Conservation (phyloP, 2,888 invertebrate genomes). For the Drosophila kanekoi region DNA sequence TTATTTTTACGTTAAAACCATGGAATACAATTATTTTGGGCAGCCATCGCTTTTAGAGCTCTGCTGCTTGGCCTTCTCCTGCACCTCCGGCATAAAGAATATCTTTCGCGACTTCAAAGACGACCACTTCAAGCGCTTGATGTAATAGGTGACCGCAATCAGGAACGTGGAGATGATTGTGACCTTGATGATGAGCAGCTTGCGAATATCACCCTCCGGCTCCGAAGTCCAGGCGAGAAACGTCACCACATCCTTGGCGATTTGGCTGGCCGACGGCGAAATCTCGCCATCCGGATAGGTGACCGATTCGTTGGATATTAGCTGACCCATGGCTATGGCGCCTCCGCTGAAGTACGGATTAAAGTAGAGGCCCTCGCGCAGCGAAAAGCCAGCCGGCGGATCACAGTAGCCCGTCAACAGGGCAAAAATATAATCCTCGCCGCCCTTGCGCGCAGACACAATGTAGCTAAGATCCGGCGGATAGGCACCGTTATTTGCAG, state of each 20-base stretch:
- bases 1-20: no score
- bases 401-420: conserved; percentile 98
- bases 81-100: conserved; percentile 88
- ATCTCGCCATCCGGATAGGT: conserved; percentile 93
- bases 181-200: conserved; percentile 91
- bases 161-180: conserved; percentile 89
- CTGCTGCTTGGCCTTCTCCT: conserved; percentile 38
- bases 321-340: conserved; percentile 97
- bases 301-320: conserved; percentile 92
- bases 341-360: conserved; percentile 99
- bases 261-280: conserved; percentile 95
- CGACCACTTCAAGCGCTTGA: conserved; percentile 95
- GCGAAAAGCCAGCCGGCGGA: conserved; percentile 93
- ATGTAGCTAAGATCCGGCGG: conserved; percentile 98
- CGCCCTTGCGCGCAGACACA: conserved; percentile 93
- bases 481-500: conserved; percentile 97
- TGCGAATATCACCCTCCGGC: conserved; percentile 95
- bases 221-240: conserved; percentile 98
- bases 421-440: conserved; percentile 98
- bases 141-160: conserved; percentile 88
- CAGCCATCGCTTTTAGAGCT: not conserved
- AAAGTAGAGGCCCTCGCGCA: conserved; percentile 96
- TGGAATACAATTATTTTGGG: not conserved
- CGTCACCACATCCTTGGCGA: conserved; percentile 97
- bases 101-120: conserved; percentile 93